A percentile compares a stretch with the other conserved stretches of the same genome.
phyloP scores from a whole-genome alignment of 2,113 vertebrate species.

The Balaeniceps rex region DNA sequence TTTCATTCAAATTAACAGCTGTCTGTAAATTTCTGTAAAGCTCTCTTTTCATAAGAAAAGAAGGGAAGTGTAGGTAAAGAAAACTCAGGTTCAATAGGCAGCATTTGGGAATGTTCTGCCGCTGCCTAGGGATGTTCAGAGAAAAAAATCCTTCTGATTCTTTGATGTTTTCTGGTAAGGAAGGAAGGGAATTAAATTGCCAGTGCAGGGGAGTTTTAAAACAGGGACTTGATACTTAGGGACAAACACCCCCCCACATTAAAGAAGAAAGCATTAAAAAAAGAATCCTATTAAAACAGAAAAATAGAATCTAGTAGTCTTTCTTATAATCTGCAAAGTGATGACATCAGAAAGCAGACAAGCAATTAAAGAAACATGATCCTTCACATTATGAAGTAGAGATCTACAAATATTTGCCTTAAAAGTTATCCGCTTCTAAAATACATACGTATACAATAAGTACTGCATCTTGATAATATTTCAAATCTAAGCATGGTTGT shows the following conservation, averaged over 20 bases:
- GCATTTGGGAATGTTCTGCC: background rate
- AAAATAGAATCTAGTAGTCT: background rate
- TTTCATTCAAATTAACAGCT: background rate
- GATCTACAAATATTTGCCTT: background rate
- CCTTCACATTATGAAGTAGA: background rate
- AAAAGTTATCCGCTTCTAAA: background rate
- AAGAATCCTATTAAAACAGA: background rate
- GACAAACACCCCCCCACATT: background rate
- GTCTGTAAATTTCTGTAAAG: background rate
- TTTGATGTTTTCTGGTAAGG: background rate
- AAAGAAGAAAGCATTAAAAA: background rate
- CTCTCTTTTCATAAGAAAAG: background rate
- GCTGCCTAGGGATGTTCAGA: background rate
- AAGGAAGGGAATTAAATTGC: background rate
- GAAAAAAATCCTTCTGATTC: background rate
- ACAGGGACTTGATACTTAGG: background rate
- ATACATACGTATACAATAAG: rapidly evolving
- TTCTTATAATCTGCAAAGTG: background rate
- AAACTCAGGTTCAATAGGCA: background rate
- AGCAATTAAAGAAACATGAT: background rate
- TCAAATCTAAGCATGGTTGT: background rate
- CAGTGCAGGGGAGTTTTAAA: background rate
- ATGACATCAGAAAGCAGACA: background rate
- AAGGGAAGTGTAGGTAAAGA: background rate
- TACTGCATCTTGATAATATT: background rate